These are phyloP conservation scores for Pogonocherus hispidulus DNA, from an alignment of 2,888 invertebrate genomes.

Conservation along the genomic window DNA sequence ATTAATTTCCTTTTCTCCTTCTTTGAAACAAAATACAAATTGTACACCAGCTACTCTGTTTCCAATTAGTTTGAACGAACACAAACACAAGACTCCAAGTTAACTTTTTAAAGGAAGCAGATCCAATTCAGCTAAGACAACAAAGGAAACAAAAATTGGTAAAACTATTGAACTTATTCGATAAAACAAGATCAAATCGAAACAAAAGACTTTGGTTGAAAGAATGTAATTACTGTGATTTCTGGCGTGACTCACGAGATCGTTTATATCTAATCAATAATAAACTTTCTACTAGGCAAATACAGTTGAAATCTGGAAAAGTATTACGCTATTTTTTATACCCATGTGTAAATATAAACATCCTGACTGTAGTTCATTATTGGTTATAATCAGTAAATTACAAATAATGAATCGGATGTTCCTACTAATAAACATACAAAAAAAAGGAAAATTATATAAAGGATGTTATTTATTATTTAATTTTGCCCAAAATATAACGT, in stretches of 20 bases:
- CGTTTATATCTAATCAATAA: slow-evolving; percentile 36
- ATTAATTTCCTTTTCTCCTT: background rate
- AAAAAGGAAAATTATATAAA: too few relatives aligned
- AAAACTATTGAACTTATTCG: slow-evolving; percentile 50
- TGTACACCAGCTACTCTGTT: slow-evolving; percentile 36
- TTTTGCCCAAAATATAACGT: too few relatives aligned
- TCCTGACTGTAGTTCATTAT: too few relatives aligned
- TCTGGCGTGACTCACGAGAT: slow-evolving; percentile 48
- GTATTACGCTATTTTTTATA: too few relatives aligned
- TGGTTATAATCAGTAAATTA: too few relatives aligned
- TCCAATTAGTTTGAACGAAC: slow-evolving; percentile 39
- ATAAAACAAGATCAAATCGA: slow-evolving; percentile 44
- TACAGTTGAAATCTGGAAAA: too few relatives aligned
- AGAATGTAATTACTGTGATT: slow-evolving; percentile 48
- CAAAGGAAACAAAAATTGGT: slow-evolving; percentile 44
- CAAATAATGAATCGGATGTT: too few relatives aligned
- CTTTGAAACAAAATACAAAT: slow-evolving; percentile 29
- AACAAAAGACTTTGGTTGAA: slow-evolving; percentile 44
- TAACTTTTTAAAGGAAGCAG: slow-evolving; percentile 40
- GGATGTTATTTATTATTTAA: too few relatives aligned
- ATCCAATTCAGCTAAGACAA: slow-evolving; percentile 39
- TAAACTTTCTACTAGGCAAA: slow-evolving; percentile 27
- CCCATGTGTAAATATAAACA: too few relatives aligned
- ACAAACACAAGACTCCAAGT: slow-evolving; percentile 37
- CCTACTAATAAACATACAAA: too few relatives aligned